phyloP scores from a whole-genome alignment of 2,113 vertebrate genomes.

The Colistium nudipinnis region DNA sequence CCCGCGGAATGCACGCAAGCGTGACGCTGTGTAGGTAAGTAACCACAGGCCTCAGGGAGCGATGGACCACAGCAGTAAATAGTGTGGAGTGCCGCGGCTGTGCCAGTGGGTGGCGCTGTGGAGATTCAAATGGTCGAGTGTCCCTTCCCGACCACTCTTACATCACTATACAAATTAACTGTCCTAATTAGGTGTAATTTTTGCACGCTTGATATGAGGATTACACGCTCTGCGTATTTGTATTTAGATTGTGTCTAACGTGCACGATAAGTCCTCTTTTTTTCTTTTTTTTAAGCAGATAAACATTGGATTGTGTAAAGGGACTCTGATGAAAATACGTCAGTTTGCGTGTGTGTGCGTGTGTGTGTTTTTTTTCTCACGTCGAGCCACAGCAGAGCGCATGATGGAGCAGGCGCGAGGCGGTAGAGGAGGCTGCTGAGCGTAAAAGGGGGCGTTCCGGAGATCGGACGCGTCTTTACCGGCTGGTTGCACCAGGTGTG shows the following conservation, averaged over 20 bases:
- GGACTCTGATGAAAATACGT: not conserved
- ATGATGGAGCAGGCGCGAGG: slow-evolving; percentile 59
- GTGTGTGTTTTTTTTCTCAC: not conserved
- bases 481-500: slow-evolving; percentile 71
- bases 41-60: slow-evolving; percentile 5
- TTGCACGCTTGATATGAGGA: slow-evolving; percentile 33
- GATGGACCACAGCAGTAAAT: slow-evolving; percentile 4
- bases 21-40: not conserved
- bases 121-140: not conserved
- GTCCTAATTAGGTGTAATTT: slow-evolving; percentile 43
- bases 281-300: not conserved
- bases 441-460: slow-evolving; percentile 70
- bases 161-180: slow-evolving; percentile 12
- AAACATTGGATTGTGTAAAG: not conserved
- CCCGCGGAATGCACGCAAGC: not conserved
- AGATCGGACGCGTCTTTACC: slow-evolving; percentile 44
- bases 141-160: not conserved
- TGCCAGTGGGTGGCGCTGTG: slow-evolving; percentile 58
- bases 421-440: slow-evolving; percentile 7
- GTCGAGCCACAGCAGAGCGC: slow-evolving; percentile 37
- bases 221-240: slow-evolving; percentile 20
- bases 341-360: not conserved
- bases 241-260: not conserved
- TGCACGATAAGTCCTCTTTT: too few relatives aligned
- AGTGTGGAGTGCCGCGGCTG: not conserved